Base-by-base conservation (phyloP, 1,140 invertebrate genomes). In the Himalopsyche phryganea region DNA sequence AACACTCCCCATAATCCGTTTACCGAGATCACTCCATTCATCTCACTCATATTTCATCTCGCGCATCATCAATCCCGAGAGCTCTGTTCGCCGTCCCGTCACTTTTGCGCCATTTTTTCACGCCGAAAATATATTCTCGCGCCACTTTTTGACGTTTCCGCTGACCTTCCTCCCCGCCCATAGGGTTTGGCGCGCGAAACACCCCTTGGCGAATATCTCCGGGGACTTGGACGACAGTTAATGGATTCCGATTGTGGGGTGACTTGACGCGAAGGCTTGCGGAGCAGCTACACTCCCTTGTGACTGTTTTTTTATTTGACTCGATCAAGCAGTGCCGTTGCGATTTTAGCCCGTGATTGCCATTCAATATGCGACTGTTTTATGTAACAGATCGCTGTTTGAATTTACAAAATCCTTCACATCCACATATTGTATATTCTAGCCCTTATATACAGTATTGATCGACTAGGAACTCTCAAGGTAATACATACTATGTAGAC, bases 11-110 rank as follows among this genome's bases (percentile, higher is more conserved):
- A 13, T 45, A 38, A 55, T 55, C 45, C 44, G 52, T 41, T 55
- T 40, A 53, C 18, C 32, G 47, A 48, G 28, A 48, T 55, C 33
- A 44, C 17, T 19, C 52, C 52, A 28, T 56, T 56, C 36, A 35
- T 49, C 54, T 56, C 54, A n/a, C 46, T 56, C 46, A 42, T 49
- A 45, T 17, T 49, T 33, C 36, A 33, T 56, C 54, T 42, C 36
- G n/a, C 17, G 14, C 19, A 17, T 46, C 35, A 56, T 56, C 54
- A 48, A 56, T 56, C 45, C 32, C 40, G 20, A 44, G 20, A 45
- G 28, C 41, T 9, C 17, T 36, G 20, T 35, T 6, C 52, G 32
- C 18, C 23, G 36, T 33, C 14, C 11, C 7, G 44, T 7, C 52
- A 33, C 52, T 55, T 55, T 44, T 15, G 17, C 44, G 1, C 15